Conservation (phyloP, 2,113 vertebrate genomes). For the Taxidea taxus region DNA sequence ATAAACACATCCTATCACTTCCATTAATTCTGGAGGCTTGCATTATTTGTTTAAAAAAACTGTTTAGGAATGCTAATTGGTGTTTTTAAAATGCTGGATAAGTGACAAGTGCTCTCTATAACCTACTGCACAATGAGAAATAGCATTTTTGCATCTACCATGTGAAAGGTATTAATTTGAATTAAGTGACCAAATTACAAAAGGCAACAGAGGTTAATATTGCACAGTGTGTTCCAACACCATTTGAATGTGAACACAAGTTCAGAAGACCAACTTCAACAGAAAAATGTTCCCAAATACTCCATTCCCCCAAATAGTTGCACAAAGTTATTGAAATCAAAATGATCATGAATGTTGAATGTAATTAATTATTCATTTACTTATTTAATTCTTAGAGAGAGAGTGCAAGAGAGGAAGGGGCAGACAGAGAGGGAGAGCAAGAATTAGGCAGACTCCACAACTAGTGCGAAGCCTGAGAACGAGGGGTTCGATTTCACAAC, state of each 20-base stretch:
- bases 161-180: slow-evolving; percentile 10
- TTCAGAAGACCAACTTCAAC: neutral
- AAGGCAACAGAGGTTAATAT: neutral
- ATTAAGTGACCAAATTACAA: slow-evolving; percentile 1
- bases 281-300: neutral
- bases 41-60: neutral
- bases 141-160: neutral
- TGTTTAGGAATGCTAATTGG: neutral
- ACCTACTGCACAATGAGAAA: neutral
- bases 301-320: neutral
- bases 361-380: neutral
- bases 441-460: neutral
- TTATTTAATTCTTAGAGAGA: neutral
- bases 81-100: neutral
- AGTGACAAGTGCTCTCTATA: neutral
- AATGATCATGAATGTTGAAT: neutral
- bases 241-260: neutral
- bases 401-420: neutral
- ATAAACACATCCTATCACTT: neutral
- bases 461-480: accelerated
- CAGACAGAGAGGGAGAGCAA: neutral
- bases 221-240: neutral
- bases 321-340: neutral
- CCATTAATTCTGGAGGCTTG: neutral
- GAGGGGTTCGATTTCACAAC: neutral